Evolutionary conservation across 1,140 invertebrate genomes (phyloP).

Genomic region (Brachionus rubens): DNA sequence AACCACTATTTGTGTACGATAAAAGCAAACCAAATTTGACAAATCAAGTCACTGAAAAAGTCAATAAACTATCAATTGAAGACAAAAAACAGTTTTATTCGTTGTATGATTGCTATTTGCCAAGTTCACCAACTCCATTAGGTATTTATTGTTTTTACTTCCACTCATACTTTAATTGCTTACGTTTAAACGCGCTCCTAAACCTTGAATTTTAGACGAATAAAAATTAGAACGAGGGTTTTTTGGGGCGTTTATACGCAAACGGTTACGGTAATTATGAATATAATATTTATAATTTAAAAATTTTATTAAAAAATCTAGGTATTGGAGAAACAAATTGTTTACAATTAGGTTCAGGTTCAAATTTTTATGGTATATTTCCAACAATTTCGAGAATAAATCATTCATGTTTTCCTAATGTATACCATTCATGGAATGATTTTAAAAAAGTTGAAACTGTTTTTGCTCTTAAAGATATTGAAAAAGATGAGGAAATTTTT

Average conservation of each 20-base stretch:
- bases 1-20: not conserved
- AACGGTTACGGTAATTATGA: too few species aligned
- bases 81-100: slow-evolving; percentile 6
- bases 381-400: slow-evolving; percentile 14
- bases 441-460: not conserved
- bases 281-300: too few species aligned
- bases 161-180: too few species aligned
- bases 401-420: slow-evolving; percentile 24
- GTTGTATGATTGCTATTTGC: slow-evolving; percentile 19
- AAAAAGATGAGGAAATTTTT: slow-evolving; percentile 13
- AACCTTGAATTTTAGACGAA: too few species aligned
- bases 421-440: slow-evolving; percentile 19
- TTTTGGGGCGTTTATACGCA: too few species aligned
- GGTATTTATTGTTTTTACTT: not conserved
- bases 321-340: slow-evolving; percentile 29
- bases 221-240: too few species aligned
- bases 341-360: not conserved
- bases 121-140: not conserved
- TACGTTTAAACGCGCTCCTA: too few species aligned
- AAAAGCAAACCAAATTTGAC: not conserved
- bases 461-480: slow-evolving; percentile 22
- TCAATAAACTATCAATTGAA: not conserved
- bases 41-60: not conserved
- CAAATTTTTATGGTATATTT: not conserved
- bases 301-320: not conserved